Percentiles rank a stretch among this genome's conserved stretches.
Conservation (phyloP, 2,888 invertebrate species). For the Colletes collaris region DNA sequence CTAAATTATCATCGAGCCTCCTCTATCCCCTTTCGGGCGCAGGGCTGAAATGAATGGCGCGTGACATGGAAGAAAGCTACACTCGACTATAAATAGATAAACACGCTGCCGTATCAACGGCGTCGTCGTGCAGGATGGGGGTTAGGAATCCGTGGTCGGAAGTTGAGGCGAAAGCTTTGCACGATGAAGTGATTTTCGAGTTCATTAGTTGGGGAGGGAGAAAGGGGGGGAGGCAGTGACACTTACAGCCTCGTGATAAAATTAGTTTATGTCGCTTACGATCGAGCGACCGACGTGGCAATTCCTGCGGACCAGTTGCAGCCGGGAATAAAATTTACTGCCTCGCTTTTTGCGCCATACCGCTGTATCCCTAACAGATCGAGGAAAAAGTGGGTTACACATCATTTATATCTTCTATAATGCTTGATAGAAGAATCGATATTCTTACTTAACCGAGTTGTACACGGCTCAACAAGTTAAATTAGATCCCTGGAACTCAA, state of each 20-base stretch:
- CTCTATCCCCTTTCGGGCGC: neutral
- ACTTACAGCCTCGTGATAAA: constrained; percentile 27
- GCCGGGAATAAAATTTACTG: too few species aligned
- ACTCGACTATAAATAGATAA: constrained; percentile 65
- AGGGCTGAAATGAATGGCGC: constrained; percentile 54
- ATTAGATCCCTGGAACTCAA: too few species aligned
- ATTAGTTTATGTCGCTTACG: constrained; percentile 36
- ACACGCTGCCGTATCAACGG: constrained; percentile 25
- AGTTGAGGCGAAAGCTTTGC: constrained; percentile 40
- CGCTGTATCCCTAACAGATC: too few species aligned
- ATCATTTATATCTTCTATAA: too few species aligned
- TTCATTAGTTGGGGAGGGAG: constrained; percentile 23
- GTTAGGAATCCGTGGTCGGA: constrained; percentile 42
- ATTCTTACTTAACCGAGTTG: too few species aligned
- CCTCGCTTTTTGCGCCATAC: too few species aligned
- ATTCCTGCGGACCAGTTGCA: neutral
- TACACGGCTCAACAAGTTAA: too few species aligned
- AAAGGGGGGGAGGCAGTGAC: constrained; percentile 12
- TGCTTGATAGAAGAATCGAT: too few species aligned
- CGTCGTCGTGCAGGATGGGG: constrained; percentile 22
- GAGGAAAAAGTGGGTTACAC: too few species aligned
- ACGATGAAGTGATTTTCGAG: constrained; percentile 53
- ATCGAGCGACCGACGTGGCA: neutral
- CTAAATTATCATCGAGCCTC: constrained; percentile 61
- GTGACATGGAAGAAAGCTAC: constrained; percentile 56